Percentiles rank a stretch among this genome's conserved stretches.
Conservation (phyloP, 2,797 vertebrate genomes). For the Austrolebias charrua region DNA sequence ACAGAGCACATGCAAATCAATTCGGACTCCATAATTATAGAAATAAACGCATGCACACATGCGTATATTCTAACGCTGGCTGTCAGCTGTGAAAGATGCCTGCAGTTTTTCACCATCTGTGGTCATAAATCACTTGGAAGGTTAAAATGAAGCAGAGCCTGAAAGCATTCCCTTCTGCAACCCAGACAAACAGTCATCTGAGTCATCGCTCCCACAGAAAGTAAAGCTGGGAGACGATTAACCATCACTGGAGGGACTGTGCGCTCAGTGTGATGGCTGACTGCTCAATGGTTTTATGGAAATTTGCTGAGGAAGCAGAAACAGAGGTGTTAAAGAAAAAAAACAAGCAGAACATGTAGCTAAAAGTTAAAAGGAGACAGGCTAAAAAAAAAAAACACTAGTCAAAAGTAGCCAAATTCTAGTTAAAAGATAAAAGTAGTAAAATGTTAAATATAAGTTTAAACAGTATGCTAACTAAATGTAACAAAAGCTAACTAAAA, state of each 20-base stretch:
- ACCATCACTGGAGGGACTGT: not conserved
- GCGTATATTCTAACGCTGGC: slow-evolving; percentile 7
- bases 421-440: too few species aligned
- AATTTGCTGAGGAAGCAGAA: too few species aligned
- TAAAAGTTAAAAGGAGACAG: too few species aligned
- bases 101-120: slow-evolving; percentile 27
- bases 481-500: too few species aligned
- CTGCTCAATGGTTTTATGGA: too few species aligned
- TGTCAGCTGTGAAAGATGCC: slow-evolving; percentile 2
- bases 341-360: too few species aligned
- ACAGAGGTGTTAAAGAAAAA: too few species aligned
- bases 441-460: too few species aligned
- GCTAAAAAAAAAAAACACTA: too few species aligned
- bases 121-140: slow-evolving; percentile 36
- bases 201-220: slow-evolving; percentile 37
- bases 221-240: slow-evolving; percentile 17
- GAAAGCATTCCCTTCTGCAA: slow-evolving; percentile 17
- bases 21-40: slow-evolving; percentile 11
- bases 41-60: not conserved
- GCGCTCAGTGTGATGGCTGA: too few species aligned
- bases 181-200: slow-evolving; percentile 34
- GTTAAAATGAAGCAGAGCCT: slow-evolving; percentile 40
- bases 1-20: slow-evolving; percentile 6
- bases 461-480: too few species aligned
- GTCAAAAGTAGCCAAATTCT: too few species aligned